Conservation (phyloP, 35 echinoderm and acorn worm genomes). For the Hemicentrotus pulcherrimus region DNA sequence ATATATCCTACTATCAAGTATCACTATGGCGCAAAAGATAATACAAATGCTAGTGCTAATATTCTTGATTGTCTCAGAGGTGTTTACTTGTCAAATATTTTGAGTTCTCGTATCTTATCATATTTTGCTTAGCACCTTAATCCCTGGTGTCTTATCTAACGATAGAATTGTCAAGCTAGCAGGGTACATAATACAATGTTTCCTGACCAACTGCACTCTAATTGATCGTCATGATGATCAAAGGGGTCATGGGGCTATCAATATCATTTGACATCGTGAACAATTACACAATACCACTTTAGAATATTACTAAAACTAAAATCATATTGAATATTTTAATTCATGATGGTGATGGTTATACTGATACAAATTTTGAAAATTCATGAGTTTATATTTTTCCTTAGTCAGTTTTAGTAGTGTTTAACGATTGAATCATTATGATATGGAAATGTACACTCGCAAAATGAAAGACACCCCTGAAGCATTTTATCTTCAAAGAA, state of each 20-base stretch:
- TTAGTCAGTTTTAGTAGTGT: too few relatives aligned
- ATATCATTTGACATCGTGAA: not conserved
- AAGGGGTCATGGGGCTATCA: not conserved
- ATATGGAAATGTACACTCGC: too few relatives aligned
- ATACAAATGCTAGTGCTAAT: not conserved
- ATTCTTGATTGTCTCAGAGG: not conserved
- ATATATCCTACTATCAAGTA: not conserved
- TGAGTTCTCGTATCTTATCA: not conserved
- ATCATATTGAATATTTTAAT: too few relatives aligned
- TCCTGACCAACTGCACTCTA: conserved; percentile 31
- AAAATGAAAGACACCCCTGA: too few relatives aligned
- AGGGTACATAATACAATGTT: conserved; percentile 32
- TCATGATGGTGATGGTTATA: too few relatives aligned
- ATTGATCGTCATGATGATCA: not conserved
- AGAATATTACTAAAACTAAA: not conserved
- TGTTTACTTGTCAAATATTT: conserved; percentile 5
- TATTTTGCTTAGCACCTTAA: conserved; percentile 19
- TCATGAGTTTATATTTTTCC: too few relatives aligned
- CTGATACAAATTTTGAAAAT: too few relatives aligned
- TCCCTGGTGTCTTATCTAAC: not conserved
- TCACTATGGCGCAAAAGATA: not conserved
- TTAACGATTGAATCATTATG: too few relatives aligned
- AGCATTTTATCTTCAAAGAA: not conserved
- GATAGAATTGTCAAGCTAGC: not conserved
- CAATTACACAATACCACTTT: not conserved